Percentiles rank a stretch among this genome's conserved stretches.
Conservation (phyloP, 2,888 invertebrate species). For the Lamproptera curius region DNA sequence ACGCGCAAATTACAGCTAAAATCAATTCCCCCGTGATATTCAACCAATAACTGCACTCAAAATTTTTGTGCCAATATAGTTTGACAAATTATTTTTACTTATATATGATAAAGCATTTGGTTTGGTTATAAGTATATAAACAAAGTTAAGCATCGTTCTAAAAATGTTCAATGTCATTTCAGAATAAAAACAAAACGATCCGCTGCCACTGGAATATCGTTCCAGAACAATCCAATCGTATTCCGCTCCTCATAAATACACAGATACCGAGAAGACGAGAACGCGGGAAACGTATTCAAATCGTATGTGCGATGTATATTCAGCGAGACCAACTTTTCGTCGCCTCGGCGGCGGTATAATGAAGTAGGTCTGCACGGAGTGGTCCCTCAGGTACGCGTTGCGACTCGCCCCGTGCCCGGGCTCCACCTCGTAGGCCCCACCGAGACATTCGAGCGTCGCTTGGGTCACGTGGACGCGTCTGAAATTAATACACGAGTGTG, state of each 20-base stretch:
- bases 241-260: neutral
- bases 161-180: neutral
- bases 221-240: neutral
- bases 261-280: neutral
- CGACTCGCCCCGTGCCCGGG: slow-evolving; percentile 90
- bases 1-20: too few relatives aligned
- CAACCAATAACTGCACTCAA: too few relatives aligned
- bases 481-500: slow-evolving; percentile 27
- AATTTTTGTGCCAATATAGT: neutral
- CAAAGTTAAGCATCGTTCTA: neutral
- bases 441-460: slow-evolving; percentile 90
- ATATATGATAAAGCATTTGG: neutral
- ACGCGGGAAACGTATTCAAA: neutral
- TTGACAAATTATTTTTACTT: neutral
- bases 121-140: neutral
- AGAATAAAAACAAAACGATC: neutral
- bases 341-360: slow-evolving; percentile 91
- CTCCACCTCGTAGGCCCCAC: slow-evolving; percentile 94
- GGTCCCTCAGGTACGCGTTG: slow-evolving; percentile 89
- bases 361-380: slow-evolving; percentile 91
- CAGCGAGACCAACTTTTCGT: slow-evolving; percentile 82
- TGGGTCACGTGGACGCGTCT: slow-evolving; percentile 91
- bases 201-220: neutral
- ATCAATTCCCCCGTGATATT: too few relatives aligned
- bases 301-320: slow-evolving; percentile 13